A percentile compares a stretch with the other conserved stretches of the same genome.
These are phyloP conservation scores for Podarcis cretensis DNA, from an alignment of 2,113 vertebrate genomes.

Conservation along the genomic window DNA sequence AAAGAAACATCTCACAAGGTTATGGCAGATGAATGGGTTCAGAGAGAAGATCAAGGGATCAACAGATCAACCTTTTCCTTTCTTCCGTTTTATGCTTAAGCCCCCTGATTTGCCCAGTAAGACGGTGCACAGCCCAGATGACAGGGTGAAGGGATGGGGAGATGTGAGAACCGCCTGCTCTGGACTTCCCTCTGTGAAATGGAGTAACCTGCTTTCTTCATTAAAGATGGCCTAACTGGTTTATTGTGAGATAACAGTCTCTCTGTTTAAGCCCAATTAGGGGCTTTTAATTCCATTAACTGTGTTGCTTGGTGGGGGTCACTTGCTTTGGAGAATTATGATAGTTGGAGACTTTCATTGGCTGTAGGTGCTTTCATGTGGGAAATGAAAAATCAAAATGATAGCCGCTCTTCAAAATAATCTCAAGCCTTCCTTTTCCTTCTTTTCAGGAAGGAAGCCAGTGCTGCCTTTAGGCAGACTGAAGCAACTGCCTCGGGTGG, in stretches of 20 bases:
- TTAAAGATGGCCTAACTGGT: background rate
- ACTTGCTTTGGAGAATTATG: background rate
- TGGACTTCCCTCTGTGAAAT: background rate
- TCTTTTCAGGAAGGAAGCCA: no score
- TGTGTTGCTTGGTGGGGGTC: background rate
- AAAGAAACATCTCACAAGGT: background rate
- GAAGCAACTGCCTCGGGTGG: no score
- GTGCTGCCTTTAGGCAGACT: no score
- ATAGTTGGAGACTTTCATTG: no score
- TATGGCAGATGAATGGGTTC: background rate
- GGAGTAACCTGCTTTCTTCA: background rate
- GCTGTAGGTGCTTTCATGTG: no score
- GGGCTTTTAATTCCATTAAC: background rate
- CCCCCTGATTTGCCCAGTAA: background rate
- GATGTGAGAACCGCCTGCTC: background rate
- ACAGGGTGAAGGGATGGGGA: background rate
- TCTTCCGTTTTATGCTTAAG: background rate
- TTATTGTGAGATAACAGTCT: background rate
- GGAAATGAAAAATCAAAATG: no score
- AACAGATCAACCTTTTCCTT: background rate
- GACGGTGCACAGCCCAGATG: background rate
- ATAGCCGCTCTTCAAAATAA: no score
- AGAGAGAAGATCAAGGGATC: background rate
- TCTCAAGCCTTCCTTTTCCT: no score
- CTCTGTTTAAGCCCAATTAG: no score